Percentiles rank a stretch among this genome's conserved stretches.
Conservation (phyloP, 2,888 invertebrate species). For the Erebia epiphron region DNA sequence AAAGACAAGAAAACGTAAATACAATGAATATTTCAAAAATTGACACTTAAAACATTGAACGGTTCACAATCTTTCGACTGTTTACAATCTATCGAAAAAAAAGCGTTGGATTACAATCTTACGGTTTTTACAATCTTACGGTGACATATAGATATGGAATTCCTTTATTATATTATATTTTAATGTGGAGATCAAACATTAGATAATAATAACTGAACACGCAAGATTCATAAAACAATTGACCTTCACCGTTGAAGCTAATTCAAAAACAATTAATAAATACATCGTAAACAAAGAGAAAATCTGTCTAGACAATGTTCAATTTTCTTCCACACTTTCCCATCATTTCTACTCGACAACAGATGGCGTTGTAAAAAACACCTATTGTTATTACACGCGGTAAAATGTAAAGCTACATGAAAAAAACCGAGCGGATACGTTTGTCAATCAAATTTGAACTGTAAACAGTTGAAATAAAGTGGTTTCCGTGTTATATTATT, state of each 20-base stretch:
- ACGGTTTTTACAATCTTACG: too few species aligned
- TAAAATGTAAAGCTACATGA: constrained; percentile 34
- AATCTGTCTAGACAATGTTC: constrained; percentile 44
- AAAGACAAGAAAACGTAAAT: too few species aligned
- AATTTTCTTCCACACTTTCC: constrained; percentile 52
- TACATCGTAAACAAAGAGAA: constrained; percentile 45
- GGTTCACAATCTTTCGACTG: too few species aligned
- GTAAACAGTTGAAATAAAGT: neutral
- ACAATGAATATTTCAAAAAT: too few species aligned
- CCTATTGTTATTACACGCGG: constrained; percentile 43
- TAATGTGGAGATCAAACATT: neutral
- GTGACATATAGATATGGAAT: constrained; percentile 1
- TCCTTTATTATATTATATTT: neutral
- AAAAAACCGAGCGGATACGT: neutral
- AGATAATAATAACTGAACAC: neutral
- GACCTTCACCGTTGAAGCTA: constrained; percentile 32
- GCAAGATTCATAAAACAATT: constrained; percentile 15
- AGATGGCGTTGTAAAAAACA: constrained; percentile 62
- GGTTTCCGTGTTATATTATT: constrained; percentile 14
- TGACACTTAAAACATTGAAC: too few species aligned
- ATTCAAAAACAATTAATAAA: constrained; percentile 24
- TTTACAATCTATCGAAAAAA: too few species aligned
- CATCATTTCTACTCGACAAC: constrained; percentile 67
- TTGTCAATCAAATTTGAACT: constrained; percentile 21
- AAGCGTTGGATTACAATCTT: too few species aligned